Percentiles rank a stretch among this genome's conserved stretches.
Conservation (phyloP, 2,888 invertebrate species). For the Campaea margaritaria region DNA sequence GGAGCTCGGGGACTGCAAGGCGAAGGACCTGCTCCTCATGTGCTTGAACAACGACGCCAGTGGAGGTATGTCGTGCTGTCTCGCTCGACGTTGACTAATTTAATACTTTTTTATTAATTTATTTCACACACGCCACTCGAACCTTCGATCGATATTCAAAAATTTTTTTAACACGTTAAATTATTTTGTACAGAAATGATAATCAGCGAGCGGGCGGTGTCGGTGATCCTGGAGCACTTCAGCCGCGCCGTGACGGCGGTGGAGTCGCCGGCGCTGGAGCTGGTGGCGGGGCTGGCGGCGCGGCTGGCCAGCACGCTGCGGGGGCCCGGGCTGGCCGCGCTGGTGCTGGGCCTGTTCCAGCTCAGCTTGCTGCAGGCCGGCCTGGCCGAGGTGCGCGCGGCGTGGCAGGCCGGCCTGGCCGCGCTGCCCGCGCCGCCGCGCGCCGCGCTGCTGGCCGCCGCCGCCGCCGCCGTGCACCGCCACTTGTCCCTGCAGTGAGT, state of each 20-base stretch:
- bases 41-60: conserved; percentile 42
- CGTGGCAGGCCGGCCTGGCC: conserved; percentile 81
- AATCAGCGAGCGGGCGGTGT: conserved; percentile 45
- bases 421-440: conserved; percentile 35
- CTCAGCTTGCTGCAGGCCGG: not conserved
- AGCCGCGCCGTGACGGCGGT: conserved; percentile 37
- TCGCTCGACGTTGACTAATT: no score
- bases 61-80: conserved; percentile 40
- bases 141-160: no score
- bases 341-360: conserved; percentile 37
- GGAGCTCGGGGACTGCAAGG: conserved; percentile 5
- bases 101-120: no score
- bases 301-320: conserved; percentile 29
- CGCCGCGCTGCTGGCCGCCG: conserved; percentile 18
- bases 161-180: no score
- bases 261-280: conserved; percentile 23
- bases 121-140: no score
- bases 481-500: conserved; percentile 19
- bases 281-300: conserved; percentile 13
- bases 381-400: conserved; percentile 83
- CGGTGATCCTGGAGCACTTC: conserved; percentile 39
- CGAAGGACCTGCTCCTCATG: conserved; percentile 42
- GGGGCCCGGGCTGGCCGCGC: conserved; percentile 19
- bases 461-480: conserved; percentile 30
- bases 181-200: conserved; percentile 50